phyloP scores from a whole-genome alignment of 2,797 vertebrate genomes.

The Esox lucius region DNA sequence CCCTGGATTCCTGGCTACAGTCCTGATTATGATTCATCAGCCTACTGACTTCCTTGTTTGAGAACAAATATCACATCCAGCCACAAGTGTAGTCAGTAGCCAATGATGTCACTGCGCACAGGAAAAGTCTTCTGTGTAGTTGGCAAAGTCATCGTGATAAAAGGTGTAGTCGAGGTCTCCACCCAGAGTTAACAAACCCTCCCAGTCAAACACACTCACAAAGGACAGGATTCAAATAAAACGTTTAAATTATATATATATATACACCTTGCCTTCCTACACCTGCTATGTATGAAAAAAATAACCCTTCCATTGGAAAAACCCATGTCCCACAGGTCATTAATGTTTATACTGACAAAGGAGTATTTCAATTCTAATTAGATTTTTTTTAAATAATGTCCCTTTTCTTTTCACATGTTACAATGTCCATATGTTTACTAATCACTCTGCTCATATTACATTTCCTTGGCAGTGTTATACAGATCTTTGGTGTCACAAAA shows the following conservation, averaged over 20 bases:
- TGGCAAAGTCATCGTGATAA: conserved; percentile 27
- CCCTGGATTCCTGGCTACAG: not conserved
- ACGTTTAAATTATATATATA: not conserved
- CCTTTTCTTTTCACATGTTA: not conserved
- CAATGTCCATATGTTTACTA: not conserved
- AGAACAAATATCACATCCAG: conserved; percentile 1
- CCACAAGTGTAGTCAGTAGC: not conserved
- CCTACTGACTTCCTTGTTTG: not conserved
- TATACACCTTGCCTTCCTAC: not conserved
- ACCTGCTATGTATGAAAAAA: not conserved
- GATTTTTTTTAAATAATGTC: not conserved
- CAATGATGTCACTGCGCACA: not conserved
- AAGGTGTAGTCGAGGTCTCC: conserved; percentile 26
- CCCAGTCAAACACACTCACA: conserved; percentile 57
- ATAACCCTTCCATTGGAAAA: not conserved
- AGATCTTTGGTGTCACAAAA: conserved; percentile 12
- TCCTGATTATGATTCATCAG: not conserved
- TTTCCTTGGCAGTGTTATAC: conserved; percentile 14
- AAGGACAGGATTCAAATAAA: conserved; percentile 3
- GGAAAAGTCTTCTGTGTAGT: not conserved
- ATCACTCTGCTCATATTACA: not conserved
- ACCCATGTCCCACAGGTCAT: not conserved
- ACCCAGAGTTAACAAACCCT: conserved; percentile 69
- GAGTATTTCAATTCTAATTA: not conserved
- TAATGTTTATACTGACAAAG: not conserved